A percentile compares a stretch with the other conserved stretches of the same genome.
phyloP scores from a whole-genome alignment of 2,888 invertebrate species.

The Drosophila sordidula region DNA sequence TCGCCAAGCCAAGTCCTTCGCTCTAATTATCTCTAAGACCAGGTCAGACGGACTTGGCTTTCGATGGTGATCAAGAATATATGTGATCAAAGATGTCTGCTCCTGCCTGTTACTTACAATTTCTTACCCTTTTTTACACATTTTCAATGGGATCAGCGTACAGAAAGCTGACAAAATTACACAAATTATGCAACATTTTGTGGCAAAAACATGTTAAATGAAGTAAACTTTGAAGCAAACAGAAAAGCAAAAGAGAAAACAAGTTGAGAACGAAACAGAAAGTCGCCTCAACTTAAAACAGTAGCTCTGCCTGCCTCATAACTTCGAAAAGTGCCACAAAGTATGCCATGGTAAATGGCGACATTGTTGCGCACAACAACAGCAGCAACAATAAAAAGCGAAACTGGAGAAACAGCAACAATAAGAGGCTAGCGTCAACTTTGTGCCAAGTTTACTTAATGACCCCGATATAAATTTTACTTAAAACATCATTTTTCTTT shows the following conservation, averaged over 20 bases:
- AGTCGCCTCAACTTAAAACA: slow-evolving; percentile 5
- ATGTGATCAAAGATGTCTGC: no score
- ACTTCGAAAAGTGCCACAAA: slow-evolving; percentile 70
- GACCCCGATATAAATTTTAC: slow-evolving; percentile 79
- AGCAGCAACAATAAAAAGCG: slow-evolving; percentile 28
- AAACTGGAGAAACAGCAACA: slow-evolving; percentile 2
- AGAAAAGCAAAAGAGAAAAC: slow-evolving; percentile 6
- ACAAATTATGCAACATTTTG: slow-evolving; percentile 34
- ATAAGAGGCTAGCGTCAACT: slow-evolving; percentile 62
- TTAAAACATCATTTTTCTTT: slow-evolving; percentile 79
- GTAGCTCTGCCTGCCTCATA: slow-evolving; percentile 42
- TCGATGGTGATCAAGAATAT: no score
- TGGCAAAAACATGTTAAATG: slow-evolving; percentile 25
- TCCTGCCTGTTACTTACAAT: no score
- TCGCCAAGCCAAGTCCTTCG: no score
- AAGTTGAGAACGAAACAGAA: slow-evolving; percentile 6
- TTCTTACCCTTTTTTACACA: no score
- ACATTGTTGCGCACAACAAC: slow-evolving; percentile 67
- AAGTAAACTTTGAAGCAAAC: slow-evolving; percentile 9
- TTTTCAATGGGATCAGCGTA: no score
- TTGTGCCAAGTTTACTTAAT: slow-evolving; percentile 80
- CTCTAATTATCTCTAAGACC: no score
- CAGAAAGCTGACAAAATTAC: neutral
- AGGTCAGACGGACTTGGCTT: no score
- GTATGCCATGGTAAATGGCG: slow-evolving; percentile 73